Percentiles rank a stretch among this genome's conserved stretches.
Evolutionary conservation across 2,888 invertebrate species (phyloP).

Genomic region (Tethea ocularis): DNA sequence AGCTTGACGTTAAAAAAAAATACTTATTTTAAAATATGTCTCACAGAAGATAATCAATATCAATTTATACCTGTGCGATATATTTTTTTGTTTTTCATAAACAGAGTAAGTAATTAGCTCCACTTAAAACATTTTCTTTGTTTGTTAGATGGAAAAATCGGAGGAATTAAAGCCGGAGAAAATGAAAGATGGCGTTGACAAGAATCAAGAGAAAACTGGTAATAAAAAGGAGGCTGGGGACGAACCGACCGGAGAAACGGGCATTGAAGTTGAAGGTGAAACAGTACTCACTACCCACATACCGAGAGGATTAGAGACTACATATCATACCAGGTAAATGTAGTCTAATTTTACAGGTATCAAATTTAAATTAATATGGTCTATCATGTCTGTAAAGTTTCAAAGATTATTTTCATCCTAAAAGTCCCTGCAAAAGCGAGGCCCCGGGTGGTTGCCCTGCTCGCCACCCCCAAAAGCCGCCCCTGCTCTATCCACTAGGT

Average conservation of each 20-base stretch:
- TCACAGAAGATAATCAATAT: too few relatives aligned
- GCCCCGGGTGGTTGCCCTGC: too few relatives aligned
- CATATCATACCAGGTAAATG: conserved; percentile 89
- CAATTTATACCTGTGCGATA: background rate
- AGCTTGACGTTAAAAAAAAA: too few relatives aligned
- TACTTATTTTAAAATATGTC: too few relatives aligned
- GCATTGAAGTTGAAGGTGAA: conserved; percentile 90
- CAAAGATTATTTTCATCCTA: too few relatives aligned
- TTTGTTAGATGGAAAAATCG: conserved; percentile 64
- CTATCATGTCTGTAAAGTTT: too few relatives aligned
- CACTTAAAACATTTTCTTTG: background rate
- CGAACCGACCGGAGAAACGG: conserved; percentile 73
- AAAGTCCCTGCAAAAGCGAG: too few relatives aligned
- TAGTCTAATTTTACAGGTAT: background rate
- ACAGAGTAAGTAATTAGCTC: too few relatives aligned
- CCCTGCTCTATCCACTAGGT: too few relatives aligned
- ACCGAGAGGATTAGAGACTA: conserved; percentile 87
- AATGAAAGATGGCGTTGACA: conserved; percentile 67
- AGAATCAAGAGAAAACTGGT: conserved; percentile 71
- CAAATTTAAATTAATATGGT: background rate
- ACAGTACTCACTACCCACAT: conserved; percentile 86
- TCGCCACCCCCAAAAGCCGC: too few relatives aligned
- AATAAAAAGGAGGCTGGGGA: conserved; percentile 72
- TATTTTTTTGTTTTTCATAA: too few relatives aligned
- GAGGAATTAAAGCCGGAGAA: conserved; percentile 73